Evolutionary conservation across 2,888 invertebrate species (phyloP).

Genomic region (Acanthosepion esculentum): DNA sequence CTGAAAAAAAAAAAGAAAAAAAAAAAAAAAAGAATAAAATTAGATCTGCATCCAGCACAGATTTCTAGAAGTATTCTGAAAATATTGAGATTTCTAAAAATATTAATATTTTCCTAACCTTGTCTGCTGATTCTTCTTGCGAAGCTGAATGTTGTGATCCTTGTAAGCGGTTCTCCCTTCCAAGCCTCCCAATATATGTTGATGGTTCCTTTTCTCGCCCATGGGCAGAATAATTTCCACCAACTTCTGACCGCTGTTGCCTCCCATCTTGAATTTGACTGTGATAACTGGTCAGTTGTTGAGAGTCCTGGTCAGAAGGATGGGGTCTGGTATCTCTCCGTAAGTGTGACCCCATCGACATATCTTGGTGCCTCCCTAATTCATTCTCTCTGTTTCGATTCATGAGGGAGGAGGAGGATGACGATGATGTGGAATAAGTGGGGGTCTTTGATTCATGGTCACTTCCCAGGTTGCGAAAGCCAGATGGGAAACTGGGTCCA

Average conservation of each 20-base stretch:
- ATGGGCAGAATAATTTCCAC: conserved; percentile 44
- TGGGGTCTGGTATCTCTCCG: conserved; percentile 49
- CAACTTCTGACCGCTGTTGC: conserved; percentile 50
- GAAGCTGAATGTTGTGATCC: neutral
- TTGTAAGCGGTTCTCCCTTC: conserved; percentile 34
- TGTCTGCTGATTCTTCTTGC: conserved; percentile 33
- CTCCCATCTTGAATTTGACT: conserved; percentile 53
- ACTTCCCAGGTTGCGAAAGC: conserved; percentile 52
- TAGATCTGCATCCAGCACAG: no score
- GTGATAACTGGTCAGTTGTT: conserved; percentile 53
- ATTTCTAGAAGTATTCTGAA: no score
- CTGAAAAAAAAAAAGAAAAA: neutral
- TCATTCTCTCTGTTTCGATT: conserved; percentile 53
- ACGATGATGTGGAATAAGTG: conserved; percentile 54
- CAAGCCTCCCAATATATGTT: conserved; percentile 7
- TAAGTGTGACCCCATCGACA: conserved; percentile 47
- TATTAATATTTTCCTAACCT: neutral
- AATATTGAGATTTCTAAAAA: neutral
- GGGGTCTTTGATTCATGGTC: conserved; percentile 55
- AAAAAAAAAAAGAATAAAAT: neutral
- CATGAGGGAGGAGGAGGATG: conserved; percentile 55
- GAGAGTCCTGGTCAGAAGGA: conserved; percentile 52
- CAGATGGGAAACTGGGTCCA: conserved; percentile 52
- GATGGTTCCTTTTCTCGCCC: conserved; percentile 39
- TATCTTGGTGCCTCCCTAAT: conserved; percentile 47